Percentiles rank a stretch among this genome's conserved stretches.
Evolutionary conservation across 1,140 invertebrate genomes (phyloP).

Genomic region (Cydia pomonella): DNA sequence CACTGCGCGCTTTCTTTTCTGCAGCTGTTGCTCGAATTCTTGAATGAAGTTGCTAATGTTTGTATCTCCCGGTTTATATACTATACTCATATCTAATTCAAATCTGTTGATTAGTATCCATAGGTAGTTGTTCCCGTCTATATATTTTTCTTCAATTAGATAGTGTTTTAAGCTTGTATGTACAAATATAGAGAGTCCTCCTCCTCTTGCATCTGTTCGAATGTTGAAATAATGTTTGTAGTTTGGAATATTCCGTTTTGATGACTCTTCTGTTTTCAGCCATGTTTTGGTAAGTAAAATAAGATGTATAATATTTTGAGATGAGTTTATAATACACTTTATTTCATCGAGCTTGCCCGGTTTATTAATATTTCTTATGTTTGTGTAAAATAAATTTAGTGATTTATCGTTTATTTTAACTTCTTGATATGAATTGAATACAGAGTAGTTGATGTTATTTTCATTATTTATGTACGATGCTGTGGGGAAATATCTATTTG

Average conservation of each 20-base stretch:
- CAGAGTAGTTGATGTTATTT: conserved; percentile 23
- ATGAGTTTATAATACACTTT: conserved; percentile 21
- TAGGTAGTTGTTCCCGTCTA: conserved; percentile 24
- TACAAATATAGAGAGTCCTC: conserved; percentile 29
- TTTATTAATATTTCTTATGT: conserved; percentile 38
- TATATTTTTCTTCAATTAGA: conserved; percentile 2
- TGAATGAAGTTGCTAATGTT: too few relatives aligned
- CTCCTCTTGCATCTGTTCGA: conserved; percentile 6
- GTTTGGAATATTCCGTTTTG: not conserved
- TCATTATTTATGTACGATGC: not conserved
- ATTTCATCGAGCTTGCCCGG: conserved; percentile 39
- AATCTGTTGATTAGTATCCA: conserved; percentile 23
- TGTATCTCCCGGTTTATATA: too few relatives aligned
- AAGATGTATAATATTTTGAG: not conserved
- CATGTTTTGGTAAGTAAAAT: conserved; percentile 33
- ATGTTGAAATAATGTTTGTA: conserved; percentile 34
- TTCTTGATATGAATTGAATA: conserved; percentile 31
- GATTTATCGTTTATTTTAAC: conserved; percentile 29
- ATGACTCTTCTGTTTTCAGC: conserved; percentile 32
- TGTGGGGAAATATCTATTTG: not conserved
- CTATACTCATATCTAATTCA: conserved; percentile 2
- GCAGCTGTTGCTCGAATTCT: too few relatives aligned
- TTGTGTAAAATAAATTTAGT: conserved; percentile 40
- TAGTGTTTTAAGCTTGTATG: conserved; percentile 30
- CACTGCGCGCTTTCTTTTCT: too few relatives aligned